Evolutionary conservation across 2,113 vertebrate species (phyloP).

Genomic region (Erpornis zantholeuca): DNA sequence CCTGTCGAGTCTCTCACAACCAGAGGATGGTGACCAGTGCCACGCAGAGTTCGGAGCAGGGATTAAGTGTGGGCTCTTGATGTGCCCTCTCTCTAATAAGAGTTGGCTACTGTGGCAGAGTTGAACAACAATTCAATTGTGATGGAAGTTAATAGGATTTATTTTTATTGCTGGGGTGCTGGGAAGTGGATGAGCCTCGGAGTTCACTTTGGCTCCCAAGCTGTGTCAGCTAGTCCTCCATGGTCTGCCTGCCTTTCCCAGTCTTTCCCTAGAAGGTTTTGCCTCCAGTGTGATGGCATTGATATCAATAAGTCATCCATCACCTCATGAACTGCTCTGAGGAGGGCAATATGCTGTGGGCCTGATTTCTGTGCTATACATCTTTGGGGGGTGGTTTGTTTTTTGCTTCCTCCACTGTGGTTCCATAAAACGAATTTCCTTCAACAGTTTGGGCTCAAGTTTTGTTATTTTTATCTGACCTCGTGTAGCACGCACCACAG

Average conservation of each 20-base stretch:
- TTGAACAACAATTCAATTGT: not conserved
- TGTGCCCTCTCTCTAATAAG: not conserved
- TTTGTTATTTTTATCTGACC: constrained; percentile 28
- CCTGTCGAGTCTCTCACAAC: not conserved
- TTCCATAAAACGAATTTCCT: not conserved
- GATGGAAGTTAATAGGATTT: constrained; percentile 16
- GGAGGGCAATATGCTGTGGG: not conserved
- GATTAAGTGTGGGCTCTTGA: not conserved
- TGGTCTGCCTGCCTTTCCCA: not conserved
- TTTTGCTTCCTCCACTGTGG: not conserved
- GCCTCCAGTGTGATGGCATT: not conserved
- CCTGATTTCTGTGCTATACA: not conserved
- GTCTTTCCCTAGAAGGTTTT: not conserved
- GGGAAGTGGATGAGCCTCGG: not conserved
- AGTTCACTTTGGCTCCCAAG: not conserved
- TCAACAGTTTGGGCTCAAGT: not conserved
- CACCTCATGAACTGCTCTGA: not conserved
- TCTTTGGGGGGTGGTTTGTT: not conserved
- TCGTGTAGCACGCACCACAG: not conserved
- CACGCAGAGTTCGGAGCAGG: not conserved
- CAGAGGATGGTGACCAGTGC: not conserved
- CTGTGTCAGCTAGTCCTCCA: not conserved
- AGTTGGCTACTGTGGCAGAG: not conserved
- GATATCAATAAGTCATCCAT: not conserved
- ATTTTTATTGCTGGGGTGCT: not conserved